These are phyloP conservation scores for Myiagra hebetior DNA, from an alignment of 2,113 vertebrate genomes.

Conservation along the genomic window DNA sequence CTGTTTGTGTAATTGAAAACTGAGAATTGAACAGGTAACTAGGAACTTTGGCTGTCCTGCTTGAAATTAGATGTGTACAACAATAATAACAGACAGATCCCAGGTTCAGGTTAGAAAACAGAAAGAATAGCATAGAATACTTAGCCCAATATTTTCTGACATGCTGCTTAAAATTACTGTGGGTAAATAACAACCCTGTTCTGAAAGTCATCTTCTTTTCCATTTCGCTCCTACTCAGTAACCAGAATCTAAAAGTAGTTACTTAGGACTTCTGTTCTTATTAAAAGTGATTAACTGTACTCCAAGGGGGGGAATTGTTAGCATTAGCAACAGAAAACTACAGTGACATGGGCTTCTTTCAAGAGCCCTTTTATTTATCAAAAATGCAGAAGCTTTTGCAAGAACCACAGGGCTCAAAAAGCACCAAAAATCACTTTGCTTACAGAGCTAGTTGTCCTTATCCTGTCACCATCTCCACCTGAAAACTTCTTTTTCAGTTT, in stretches of 20 bases:
- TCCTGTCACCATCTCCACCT: background rate
- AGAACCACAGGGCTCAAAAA: background rate
- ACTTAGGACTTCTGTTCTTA: background rate
- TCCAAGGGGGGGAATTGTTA: background rate
- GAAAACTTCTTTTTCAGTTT: background rate
- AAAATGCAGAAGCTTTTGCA: background rate
- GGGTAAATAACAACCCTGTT: background rate
- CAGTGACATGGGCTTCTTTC: background rate
- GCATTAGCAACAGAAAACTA: background rate
- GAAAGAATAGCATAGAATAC: background rate
- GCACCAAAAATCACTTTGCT: background rate
- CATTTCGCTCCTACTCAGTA: background rate
- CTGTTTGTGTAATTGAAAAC: conserved; percentile 30
- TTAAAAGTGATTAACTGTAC: background rate
- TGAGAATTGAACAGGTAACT: background rate
- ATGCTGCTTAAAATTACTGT: background rate
- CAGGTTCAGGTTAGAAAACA: background rate
- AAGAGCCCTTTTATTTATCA: background rate
- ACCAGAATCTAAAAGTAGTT: background rate
- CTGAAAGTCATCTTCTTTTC: background rate
- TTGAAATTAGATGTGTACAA: background rate
- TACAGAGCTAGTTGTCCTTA: background rate
- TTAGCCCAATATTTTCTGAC: background rate
- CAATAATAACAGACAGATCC: background rate
- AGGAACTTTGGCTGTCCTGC: background rate